Conservation (phyloP, 2,888 invertebrate genomes). For the Patella pellucida region DNA sequence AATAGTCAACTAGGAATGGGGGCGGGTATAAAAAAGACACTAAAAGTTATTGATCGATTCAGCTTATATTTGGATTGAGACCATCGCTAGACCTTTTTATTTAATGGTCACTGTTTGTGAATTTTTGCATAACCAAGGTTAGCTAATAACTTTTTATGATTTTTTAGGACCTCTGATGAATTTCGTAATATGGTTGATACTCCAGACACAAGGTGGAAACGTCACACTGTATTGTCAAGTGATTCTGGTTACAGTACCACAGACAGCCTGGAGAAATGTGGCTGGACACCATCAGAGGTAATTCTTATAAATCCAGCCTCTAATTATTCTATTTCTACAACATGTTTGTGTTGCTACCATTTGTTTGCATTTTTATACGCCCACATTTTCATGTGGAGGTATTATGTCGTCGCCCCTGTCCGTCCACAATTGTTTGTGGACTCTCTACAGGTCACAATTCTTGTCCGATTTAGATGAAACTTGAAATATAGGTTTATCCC, state of each 20-base stretch:
- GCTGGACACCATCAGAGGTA: constrained; percentile 69
- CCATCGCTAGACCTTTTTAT: neutral
- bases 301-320: neutral
- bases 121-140: neutral
- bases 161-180: constrained; percentile 60
- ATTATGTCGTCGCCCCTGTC: no score
- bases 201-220: constrained; percentile 73
- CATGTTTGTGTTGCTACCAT: no score
- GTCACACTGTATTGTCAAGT: constrained; percentile 78
- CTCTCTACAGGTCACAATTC: no score
- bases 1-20: no score
- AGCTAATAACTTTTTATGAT: neutral
- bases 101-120: neutral
- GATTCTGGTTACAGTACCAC: constrained; percentile 92
- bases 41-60: no score
- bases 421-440: no score
- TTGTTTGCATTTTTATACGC: no score
- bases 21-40: no score
- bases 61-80: neutral
- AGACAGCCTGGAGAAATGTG: constrained; percentile 75
- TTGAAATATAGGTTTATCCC: no score
- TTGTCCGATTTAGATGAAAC: no score
- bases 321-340: no score
- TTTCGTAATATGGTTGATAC: constrained; percentile 61
- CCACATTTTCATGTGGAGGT: no score